Base-by-base conservation (phyloP, 1,140 invertebrate genomes). In the Ladona fulva region DNA sequence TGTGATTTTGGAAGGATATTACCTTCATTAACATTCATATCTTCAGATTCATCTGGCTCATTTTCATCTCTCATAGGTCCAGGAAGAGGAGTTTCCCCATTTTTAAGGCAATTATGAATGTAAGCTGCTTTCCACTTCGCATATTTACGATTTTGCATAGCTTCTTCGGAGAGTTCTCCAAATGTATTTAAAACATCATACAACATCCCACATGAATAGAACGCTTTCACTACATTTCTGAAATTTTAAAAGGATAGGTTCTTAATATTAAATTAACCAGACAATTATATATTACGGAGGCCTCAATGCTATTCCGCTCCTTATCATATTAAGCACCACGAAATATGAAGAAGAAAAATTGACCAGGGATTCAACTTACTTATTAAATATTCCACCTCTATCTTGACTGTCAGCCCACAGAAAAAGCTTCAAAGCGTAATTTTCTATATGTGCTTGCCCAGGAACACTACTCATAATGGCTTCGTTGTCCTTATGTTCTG, bases 111-210 rank as follows among this genome's bases (percentile, higher is more conserved):
- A 83, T 96, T 98, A 83, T 98, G 94, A 82, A 99, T 97, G 83
- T 99, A 98, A 0, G 97, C 94, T 24, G 97, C 96, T 85, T 98
- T 99, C 95, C 97, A 99, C 85, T 99, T 98, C 0, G 97, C 97
- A 89, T 99, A 99, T 84, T 98, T 99, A 80, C 92, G 90, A 85
- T 94, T 95, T 80, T 92, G 91, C 19, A 85, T 81, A 19, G 95
- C 91, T 85, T 98, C 97, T 84, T 98, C 96, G 75, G 90, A 92
- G 5, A 97, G 82, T 81, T 96, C 94, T 22, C 96, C 97, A 89
- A 99, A 99, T 25, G 92, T 92, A 78, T 91, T 90, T 8, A 99
- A 85, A 12, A 99, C 92, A 86, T 99, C 97, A 87, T 98, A 97
- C 14, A 99, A 86, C 84, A 98, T 91, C 0, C 96, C 95, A 81